A percentile compares a stretch with the other conserved stretches of the same genome.
These are phyloP conservation scores for Heliornis fulica DNA, from an alignment of 2,113 vertebrate species.

Conservation along the genomic window DNA sequence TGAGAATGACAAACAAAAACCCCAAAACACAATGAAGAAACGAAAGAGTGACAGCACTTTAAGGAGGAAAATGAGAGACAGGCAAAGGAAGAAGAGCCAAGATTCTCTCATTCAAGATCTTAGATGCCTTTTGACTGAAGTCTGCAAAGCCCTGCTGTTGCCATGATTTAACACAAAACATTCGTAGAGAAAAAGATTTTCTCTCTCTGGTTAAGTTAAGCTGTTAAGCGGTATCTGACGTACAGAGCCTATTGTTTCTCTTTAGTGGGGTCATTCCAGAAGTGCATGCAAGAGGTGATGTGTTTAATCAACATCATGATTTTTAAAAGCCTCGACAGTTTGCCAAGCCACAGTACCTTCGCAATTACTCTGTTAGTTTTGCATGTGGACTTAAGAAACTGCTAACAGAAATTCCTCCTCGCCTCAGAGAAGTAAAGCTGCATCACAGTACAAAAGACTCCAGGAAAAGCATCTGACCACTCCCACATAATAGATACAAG, in stretches of 20 bases:
- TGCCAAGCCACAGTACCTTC: not conserved
- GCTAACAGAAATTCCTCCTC: not conserved
- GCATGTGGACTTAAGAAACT: not conserved
- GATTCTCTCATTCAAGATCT: not conserved
- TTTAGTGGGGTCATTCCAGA: not conserved
- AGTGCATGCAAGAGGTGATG: not conserved
- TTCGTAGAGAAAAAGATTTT: not conserved
- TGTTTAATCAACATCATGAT: not conserved
- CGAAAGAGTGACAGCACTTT: not conserved
- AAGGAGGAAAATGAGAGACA: not conserved
- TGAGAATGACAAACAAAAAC: not conserved
- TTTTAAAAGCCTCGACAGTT: not conserved
- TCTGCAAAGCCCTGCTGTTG: not conserved
- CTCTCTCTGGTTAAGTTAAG: not conserved
- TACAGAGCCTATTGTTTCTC: not conserved
- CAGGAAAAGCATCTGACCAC: not conserved
- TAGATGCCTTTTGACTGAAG: not conserved
- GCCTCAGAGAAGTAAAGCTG: not conserved
- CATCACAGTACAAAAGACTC: not conserved
- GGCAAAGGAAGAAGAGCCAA: not conserved
- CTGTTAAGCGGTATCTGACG: not conserved
- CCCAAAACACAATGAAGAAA: not conserved
- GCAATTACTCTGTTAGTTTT: not conserved
- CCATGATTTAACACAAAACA: not conserved
- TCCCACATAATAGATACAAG: not conserved